phyloP scores from a whole-genome alignment of 2,888 invertebrate species.

The Eupeodes luniger region DNA sequence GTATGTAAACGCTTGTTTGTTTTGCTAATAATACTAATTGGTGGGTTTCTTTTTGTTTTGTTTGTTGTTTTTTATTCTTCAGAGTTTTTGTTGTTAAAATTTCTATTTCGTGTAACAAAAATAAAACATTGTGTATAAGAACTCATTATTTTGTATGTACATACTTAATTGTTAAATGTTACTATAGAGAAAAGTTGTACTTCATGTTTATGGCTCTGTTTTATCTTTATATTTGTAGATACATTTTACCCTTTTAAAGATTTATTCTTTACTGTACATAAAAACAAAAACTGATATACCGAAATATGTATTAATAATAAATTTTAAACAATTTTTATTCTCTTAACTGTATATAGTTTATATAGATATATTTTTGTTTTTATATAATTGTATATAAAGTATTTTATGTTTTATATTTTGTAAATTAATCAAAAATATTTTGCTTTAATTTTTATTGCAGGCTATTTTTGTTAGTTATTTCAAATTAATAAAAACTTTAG shows the following conservation, averaged over 20 bases:
- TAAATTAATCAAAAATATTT: slow-evolving; percentile 63
- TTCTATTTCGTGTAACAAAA: slow-evolving; percentile 41
- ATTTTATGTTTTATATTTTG: slow-evolving; percentile 55
- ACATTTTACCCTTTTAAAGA: not conserved
- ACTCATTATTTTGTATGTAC: slow-evolving; percentile 19
- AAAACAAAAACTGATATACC: slow-evolving; percentile 13
- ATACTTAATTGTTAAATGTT: not conserved
- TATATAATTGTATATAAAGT: slow-evolving; percentile 58
- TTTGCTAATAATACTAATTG: slow-evolving; percentile 76
- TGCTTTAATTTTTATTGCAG: slow-evolving; percentile 30
- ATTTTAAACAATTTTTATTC: slow-evolving; percentile 30
- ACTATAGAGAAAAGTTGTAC: slow-evolving; percentile 66
- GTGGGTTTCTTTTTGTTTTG: slow-evolving; percentile 60
- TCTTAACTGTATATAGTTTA: slow-evolving; percentile 58
- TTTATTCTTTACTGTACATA: slow-evolving; percentile 1
- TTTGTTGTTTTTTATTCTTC: slow-evolving; percentile 13
- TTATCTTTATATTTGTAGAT: slow-evolving; percentile 49
- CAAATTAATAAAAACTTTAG: slow-evolving; percentile 31
- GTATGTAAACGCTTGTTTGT: slow-evolving; percentile 73
- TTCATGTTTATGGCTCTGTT: slow-evolving; percentile 75
- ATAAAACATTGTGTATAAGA: slow-evolving; percentile 30
- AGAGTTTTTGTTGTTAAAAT: slow-evolving; percentile 25
- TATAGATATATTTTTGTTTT: slow-evolving; percentile 43
- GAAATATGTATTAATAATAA: slow-evolving; percentile 16
- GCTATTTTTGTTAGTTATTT: slow-evolving; percentile 52